Conservation (phyloP, 2,888 invertebrate species). For the Caenorhabditis imperialis region DNA sequence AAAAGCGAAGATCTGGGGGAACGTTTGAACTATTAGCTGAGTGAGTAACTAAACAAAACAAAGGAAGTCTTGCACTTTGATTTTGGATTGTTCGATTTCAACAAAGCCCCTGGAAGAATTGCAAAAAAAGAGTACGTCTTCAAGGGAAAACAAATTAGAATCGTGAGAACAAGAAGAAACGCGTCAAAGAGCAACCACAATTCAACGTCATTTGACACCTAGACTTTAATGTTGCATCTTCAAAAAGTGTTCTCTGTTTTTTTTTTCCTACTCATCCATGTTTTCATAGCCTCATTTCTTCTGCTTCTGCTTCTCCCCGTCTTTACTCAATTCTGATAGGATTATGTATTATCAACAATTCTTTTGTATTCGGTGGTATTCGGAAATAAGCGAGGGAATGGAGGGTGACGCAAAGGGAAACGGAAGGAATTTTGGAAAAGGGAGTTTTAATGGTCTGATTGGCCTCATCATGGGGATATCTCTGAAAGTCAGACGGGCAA, state of each 20-base stretch:
- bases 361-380: conserved; percentile 18
- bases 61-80: no score
- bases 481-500: no score
- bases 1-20: background rate
- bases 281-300: no score
- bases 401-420: background rate
- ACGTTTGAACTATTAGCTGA: no score
- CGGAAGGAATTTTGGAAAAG: background rate
- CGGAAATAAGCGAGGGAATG: background rate
- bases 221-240: conserved; percentile 5
- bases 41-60: no score
- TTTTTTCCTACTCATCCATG: conserved; percentile 8
- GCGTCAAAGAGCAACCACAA: conserved; percentile 28
- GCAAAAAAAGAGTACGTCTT: no score
- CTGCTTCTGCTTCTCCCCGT: no score
- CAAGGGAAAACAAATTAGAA: no score
- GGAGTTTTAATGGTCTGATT: no score
- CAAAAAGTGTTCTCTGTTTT: conserved; percentile 7
- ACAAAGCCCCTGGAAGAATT: no score
- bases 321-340: conserved; percentile 9
- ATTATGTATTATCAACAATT: conserved; percentile 14
- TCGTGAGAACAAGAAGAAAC: background rate
- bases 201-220: conserved; percentile 37
- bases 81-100: no score
- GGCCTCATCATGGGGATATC: no score